These are phyloP conservation scores for Orientallactaga sibirica DNA, from an alignment of 2,797 vertebrate species.

Conservation along the genomic window DNA sequence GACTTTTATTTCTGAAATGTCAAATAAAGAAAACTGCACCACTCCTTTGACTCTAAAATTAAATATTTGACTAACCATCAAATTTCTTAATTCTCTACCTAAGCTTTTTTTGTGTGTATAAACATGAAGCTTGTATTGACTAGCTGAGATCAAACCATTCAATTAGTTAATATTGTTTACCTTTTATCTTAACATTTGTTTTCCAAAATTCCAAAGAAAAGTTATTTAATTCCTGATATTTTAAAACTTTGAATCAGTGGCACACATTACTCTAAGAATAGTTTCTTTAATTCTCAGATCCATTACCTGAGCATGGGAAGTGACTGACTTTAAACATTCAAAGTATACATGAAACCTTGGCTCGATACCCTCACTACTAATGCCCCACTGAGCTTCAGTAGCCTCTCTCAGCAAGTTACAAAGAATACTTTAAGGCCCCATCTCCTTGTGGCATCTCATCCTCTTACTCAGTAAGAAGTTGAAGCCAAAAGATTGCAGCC, in stretches of 20 bases:
- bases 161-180: background rate
- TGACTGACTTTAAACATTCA: background rate
- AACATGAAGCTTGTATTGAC: background rate
- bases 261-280: background rate
- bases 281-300: background rate
- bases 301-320: background rate
- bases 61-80: background rate
- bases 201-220: conserved; percentile 25
- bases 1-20: conserved; percentile 10
- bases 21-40: background rate
- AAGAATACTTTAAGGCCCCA: background rate
- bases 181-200: background rate
- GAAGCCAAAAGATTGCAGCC: background rate
- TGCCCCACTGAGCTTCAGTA: background rate
- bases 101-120: background rate
- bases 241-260: background rate
- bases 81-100: background rate
- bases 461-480: background rate
- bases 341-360: too few relatives aligned
- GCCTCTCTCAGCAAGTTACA: background rate
- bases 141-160: background rate
- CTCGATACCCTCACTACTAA: background rate
- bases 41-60: background rate
- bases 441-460: too few relatives aligned
- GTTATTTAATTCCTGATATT: background rate